Evolutionary conservation across 2,797 vertebrate genomes (phyloP), one percentile per base, ranked within the genome.

Genomic region (Poeciliopsis gracilis): DNA sequence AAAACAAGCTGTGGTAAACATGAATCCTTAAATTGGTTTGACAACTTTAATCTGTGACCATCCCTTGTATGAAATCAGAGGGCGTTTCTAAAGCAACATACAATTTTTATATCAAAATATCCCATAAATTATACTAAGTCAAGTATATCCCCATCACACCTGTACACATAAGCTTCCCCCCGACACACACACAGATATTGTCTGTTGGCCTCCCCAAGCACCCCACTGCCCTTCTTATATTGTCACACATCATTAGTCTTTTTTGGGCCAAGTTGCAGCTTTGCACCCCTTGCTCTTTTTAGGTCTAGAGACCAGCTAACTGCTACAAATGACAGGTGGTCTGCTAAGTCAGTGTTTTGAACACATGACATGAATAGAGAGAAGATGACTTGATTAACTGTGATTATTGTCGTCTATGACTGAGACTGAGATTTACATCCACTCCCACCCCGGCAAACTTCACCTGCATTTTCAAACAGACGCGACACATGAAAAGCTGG

Each of bases 1-100:
- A 93, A 92, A 92, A 92, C 89, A 94, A 93, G 79, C 59, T 9
- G n/a, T 77, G 45, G 75, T 86, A 86, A 94, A 94, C 89, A 92
- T 74, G 76, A 89, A 86, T 81, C 18, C 73, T 89, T 88, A 89
- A 91, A 89, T 75, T 87, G 81, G 88, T 84, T 89, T 87, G 85
- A 86, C 78, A 84, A 82, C 78, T 81, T 88, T 87, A 89, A 83
- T 89, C 88, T 88, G 67, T 79, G 82, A 82, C 33, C 80, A 77
- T 88, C 73, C 74, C 75, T 80, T 75, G 70, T 72, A 67, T 77
- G 57, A 80, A 81, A 76, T 84, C 81, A 81, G 46, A 80, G 43
- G 63, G 61, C 77, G 85, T 86, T 74, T 77, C 72, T 74, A 76
- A 45, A 49, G 36, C 33, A 70, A 84, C 53, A 71, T 28, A 46